Percentiles rank a stretch among this genome's conserved stretches.
Conservation (phyloP, 1,140 invertebrate species). For the Drosophila tani region DNA sequence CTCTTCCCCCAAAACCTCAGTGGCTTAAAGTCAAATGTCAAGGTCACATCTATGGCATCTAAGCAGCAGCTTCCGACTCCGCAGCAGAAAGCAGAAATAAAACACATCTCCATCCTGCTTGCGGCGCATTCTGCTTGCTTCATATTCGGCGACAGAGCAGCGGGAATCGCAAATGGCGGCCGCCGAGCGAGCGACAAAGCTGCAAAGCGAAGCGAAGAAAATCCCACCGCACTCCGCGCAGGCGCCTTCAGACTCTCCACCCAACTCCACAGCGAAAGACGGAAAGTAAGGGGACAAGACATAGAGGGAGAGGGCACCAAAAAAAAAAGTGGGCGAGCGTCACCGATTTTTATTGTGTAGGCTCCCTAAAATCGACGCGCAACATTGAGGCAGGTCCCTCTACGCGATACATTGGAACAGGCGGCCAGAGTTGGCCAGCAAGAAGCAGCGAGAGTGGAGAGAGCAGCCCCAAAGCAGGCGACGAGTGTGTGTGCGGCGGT, state of each 20-base stretch:
- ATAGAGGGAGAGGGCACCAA: conserved; percentile 1
- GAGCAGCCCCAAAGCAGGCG: conserved; percentile 40
- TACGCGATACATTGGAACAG: conserved; percentile 78
- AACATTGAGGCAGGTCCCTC: conserved; percentile 84
- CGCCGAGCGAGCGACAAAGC: conserved; percentile 62
- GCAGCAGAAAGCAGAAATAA: conserved; percentile 7
- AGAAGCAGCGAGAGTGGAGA: conserved; percentile 29
- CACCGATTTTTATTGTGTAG: conserved; percentile 52
- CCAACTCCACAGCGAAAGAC: conserved; percentile 27
- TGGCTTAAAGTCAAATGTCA: conserved; percentile 44
- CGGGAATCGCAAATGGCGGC: conserved; percentile 73
- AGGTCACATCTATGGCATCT: conserved; percentile 44
- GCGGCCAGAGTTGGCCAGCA: conserved; percentile 59
- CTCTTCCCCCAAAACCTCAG: background rate
- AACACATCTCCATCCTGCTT: conserved; percentile 50
- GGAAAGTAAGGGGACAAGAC: background rate
- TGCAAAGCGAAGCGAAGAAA: conserved; percentile 58
- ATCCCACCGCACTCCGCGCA: conserved; percentile 46
- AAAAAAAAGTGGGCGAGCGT: conserved; percentile 38
- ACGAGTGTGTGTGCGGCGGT: conserved; percentile 14
- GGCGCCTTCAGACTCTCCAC: conserved; percentile 45
- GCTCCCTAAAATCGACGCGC: conserved; percentile 73
- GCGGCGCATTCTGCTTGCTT: conserved; percentile 73
- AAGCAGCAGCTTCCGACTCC: conserved; percentile 31
- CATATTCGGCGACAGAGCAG: conserved; percentile 74